Conservation (phyloP, 2,888 invertebrate genomes). For the Tenthredo livida region DNA sequence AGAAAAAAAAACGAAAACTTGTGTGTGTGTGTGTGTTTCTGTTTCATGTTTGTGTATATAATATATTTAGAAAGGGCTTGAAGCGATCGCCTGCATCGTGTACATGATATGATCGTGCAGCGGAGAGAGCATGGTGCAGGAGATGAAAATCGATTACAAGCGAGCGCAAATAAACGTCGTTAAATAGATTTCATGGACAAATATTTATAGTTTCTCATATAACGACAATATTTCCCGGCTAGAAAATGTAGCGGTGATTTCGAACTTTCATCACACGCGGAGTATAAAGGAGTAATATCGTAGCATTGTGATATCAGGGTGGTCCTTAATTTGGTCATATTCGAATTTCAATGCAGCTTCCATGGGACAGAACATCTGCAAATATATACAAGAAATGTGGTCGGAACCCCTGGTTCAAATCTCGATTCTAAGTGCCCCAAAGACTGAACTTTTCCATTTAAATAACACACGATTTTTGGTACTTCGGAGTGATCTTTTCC, state of each 20-base stretch:
- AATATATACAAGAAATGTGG: too few species aligned
- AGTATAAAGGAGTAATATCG: neutral
- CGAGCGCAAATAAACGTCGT: neutral
- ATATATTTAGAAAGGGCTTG: slow-evolving; percentile 3
- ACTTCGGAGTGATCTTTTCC: too few species aligned
- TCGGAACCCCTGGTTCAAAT: too few species aligned
- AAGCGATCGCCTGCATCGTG: neutral
- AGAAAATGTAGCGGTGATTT: neutral
- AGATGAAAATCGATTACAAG: slow-evolving; percentile 13
- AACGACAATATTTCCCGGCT: neutral
- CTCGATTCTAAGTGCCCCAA: too few species aligned
- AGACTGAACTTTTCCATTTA: too few species aligned
- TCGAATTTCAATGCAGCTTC: too few species aligned
- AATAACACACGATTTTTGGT: too few species aligned
- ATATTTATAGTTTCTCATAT: slow-evolving; percentile 12
- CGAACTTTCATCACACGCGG: neutral
- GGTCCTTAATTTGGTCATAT: too few species aligned
- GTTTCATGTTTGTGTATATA: neutral
- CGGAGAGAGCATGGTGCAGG: neutral
- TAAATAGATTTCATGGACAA: neutral
- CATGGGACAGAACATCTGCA: too few species aligned
- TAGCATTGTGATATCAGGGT: neutral
- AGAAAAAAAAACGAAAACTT: neutral
- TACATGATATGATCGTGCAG: neutral
- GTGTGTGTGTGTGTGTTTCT: neutral